Percentiles rank a stretch among this genome's conserved stretches.
Evolutionary conservation across 1,140 invertebrate genomes (phyloP).

Genomic region (Copidosoma floridanum): DNA sequence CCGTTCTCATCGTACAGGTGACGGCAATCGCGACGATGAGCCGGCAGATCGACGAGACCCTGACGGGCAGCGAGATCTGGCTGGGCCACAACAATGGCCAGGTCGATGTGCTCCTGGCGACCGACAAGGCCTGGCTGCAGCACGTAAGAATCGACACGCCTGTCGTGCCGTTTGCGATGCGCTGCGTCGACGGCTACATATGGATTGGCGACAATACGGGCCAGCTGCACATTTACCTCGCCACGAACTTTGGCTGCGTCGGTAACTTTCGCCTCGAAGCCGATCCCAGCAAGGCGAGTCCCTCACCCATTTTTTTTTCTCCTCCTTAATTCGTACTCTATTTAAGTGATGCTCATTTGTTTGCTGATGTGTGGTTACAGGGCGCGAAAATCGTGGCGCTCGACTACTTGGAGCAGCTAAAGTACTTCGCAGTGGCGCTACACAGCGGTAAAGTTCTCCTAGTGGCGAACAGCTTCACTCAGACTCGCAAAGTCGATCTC

Average conservation of each 20-base stretch:
- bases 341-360: no score
- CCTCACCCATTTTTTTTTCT: no score
- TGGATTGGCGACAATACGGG: conserved; percentile 86
- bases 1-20: conserved; percentile 47
- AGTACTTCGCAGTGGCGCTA: conserved; percentile 71
- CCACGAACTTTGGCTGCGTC: conserved; percentile 54
- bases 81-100: conserved; percentile 69
- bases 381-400: conserved; percentile 64
- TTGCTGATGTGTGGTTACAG: no score
- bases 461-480: conserved; percentile 49
- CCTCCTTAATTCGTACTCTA: no score
- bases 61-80: conserved; percentile 65
- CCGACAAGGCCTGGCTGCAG: conserved; percentile 61
- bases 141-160: conserved; percentile 59
- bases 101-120: conserved; percentile 65
- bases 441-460: conserved; percentile 75
- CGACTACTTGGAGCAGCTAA: conserved; percentile 64
- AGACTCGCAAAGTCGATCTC: conserved; percentile 49
- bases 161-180: conserved; percentile 65
- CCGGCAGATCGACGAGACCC: conserved; percentile 42
- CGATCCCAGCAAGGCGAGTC: conserved; percentile 48
- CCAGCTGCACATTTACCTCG: conserved; percentile 73
- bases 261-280: conserved; percentile 56
- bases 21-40: conserved; percentile 55
- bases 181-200: conserved; percentile 68